Base-by-base conservation (phyloP, 2,888 invertebrate genomes). In the Trichopoda pennipes region DNA sequence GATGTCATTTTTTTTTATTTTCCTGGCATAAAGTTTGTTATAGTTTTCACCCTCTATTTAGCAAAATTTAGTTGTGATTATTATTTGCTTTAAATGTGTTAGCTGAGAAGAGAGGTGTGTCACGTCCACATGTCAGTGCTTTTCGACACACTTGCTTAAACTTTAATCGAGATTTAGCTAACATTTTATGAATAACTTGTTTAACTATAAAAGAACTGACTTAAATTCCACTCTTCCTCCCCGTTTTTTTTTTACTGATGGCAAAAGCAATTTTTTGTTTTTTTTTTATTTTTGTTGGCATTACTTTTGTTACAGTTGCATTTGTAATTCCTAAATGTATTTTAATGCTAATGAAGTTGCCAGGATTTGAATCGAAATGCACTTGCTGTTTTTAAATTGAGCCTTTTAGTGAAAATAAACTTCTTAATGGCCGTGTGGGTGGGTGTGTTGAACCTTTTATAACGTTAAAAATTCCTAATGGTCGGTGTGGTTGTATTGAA, bases 331-430 rank as follows among this genome's bases (percentile, higher is more conserved):
- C 10, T 47, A 61, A 73, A 73, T 58, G 53, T 61, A 60, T 79
- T 73, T 68, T 60, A 73, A 73, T 79, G 73, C 72, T 79, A 79
- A 79, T 79, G 73, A 79, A 79, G 61, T 73, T 55, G 44, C 21
- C 17, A 72, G 56, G 28, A 77, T 68, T 77, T 63, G 56, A 81
- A 78, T 12, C 38, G 7, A 38, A 38, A 38, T 78, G 78, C 81
- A 78, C 74, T 75, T 75, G 60, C 60, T 74, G 47, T 14, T 64
- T 32, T 55, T 32, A 66, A 72, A 66, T 80, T 81, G 56, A 69
- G 73, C 56, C 70, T 64, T 74, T 81, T 58, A 60, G 19, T 1
- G 14, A 44, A 16, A 12, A 38, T 12, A 38, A 70, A 72, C 16
- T 68, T 42, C 44, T 66, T 53, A 73, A 72, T 66, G 19, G 44